phyloP scores from a whole-genome alignment of 1,140 invertebrate species.

The Polyergus mexicanus region DNA sequence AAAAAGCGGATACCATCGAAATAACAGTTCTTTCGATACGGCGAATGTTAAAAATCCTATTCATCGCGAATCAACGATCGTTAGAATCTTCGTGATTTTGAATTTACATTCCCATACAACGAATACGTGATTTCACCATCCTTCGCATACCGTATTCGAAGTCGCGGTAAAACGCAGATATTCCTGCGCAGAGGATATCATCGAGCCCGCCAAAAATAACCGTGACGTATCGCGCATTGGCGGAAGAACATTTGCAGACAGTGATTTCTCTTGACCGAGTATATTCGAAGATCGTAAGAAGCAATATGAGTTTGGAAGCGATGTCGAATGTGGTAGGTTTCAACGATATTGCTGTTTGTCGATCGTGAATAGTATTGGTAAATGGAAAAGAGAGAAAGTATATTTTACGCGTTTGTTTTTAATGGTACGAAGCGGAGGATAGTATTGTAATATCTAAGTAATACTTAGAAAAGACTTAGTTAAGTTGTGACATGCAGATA shows the following conservation, averaged over 20 bases:
- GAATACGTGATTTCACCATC: not conserved
- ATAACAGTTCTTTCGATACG: slow-evolving; percentile 19
- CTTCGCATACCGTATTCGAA: not conserved
- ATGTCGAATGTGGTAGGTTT: slow-evolving; percentile 58
- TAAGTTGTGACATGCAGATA: not conserved
- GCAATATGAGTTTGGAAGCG: not conserved
- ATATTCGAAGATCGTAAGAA: not conserved
- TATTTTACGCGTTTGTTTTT: not conserved
- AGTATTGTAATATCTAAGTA: too few species aligned
- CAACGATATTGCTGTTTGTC: not conserved
- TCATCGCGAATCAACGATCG: not conserved
- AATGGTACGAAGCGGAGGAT: too few species aligned
- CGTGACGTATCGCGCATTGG: slow-evolving; percentile 50
- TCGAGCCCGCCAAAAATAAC: slow-evolving; percentile 60
- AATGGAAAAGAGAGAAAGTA: not conserved
- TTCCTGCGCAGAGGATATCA: not conserved
- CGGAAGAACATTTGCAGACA: not conserved
- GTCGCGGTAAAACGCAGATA: not conserved
- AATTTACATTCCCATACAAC: not conserved
- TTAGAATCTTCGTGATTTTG: not conserved
- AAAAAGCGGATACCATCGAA: not conserved
- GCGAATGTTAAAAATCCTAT: slow-evolving; percentile 8
- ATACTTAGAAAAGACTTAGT: not conserved
- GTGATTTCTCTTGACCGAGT: slow-evolving; percentile 16
- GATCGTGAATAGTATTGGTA: not conserved